A percentile compares a stretch with the other conserved stretches of the same genome.
Conservation (phyloP, 2,888 invertebrate genomes). For the Aleiodes testaceus region DNA sequence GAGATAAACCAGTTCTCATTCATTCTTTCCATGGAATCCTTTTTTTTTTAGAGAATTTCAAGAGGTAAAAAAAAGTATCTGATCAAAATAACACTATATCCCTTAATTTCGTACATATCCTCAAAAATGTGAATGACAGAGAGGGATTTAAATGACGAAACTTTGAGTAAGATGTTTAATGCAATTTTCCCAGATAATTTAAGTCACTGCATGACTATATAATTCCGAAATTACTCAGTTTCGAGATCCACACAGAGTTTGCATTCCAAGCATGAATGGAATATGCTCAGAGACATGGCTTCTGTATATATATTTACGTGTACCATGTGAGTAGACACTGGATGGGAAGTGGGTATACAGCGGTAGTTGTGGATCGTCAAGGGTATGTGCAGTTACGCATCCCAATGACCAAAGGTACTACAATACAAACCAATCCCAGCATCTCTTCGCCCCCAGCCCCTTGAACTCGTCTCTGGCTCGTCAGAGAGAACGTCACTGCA, state of each 20-base stretch:
- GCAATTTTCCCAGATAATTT: conserved; percentile 7
- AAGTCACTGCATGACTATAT: conserved; percentile 18
- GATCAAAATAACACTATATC: too few relatives aligned
- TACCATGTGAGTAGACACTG: neutral
- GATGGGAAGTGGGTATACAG: conserved; percentile 19
- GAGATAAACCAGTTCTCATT: too few relatives aligned
- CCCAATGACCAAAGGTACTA: conserved; percentile 22
- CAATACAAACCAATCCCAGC: neutral
- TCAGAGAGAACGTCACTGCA: conserved; percentile 19
- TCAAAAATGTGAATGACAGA: too few relatives aligned
- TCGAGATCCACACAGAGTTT: conserved; percentile 9
- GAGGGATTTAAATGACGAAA: too few relatives aligned
- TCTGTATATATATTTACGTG: conserved; percentile 21
- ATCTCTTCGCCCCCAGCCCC: neutral
- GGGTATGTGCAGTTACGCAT: conserved; percentile 34
- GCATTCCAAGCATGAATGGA: conserved; percentile 18
- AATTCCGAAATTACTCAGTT: conserved; percentile 29
- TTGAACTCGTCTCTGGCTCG: conserved; percentile 1
- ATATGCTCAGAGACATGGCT: conserved; percentile 11
- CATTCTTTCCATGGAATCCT: too few relatives aligned
- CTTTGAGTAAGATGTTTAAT: neutral
- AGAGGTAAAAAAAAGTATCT: too few relatives aligned
- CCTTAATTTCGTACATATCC: too few relatives aligned
- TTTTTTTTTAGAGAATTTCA: too few relatives aligned
- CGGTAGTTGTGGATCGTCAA: conserved; percentile 30